Evolutionary conservation across 1,140 invertebrate species (phyloP).

Genomic region (Mylabris phalerata): DNA sequence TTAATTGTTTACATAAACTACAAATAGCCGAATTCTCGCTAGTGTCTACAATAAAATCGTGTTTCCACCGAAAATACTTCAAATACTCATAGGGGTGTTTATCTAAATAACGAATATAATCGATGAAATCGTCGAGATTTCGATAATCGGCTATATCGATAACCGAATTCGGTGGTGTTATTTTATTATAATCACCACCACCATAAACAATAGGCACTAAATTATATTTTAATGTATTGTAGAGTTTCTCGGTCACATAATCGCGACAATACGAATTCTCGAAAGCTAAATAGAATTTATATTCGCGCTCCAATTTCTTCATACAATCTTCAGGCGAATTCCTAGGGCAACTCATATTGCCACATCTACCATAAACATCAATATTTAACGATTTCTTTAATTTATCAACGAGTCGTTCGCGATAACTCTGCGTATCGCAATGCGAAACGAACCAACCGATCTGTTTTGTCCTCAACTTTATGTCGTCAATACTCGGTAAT

Average conservation of each 20-base stretch:
- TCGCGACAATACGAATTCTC: constrained; percentile 53
- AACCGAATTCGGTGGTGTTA: constrained; percentile 53
- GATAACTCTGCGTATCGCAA: constrained; percentile 48
- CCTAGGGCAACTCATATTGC: constrained; percentile 33
- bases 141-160: constrained; percentile 53
- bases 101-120: constrained; percentile 47
- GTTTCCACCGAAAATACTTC: constrained; percentile 50
- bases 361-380: constrained; percentile 64
- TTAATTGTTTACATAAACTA: constrained; percentile 36
- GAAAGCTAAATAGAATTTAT: constrained; percentile 62
- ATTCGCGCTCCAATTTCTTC: constrained; percentile 43
- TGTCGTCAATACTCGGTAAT: constrained; percentile 31
- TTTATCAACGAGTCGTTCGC: constrained; percentile 48
- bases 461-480: constrained; percentile 39
- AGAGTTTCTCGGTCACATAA: constrained; percentile 57
- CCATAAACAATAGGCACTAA: constrained; percentile 54
- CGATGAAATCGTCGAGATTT: constrained; percentile 45
- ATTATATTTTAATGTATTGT: constrained; percentile 34
- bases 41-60: constrained; percentile 34
- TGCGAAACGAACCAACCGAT: constrained; percentile 58
- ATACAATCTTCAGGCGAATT: constrained; percentile 40
- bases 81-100: constrained; percentile 42
- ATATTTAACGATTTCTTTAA: constrained; percentile 51
- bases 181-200: constrained; percentile 47
- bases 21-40: constrained; percentile 26